Evolutionary conservation across 2,797 vertebrate genomes (phyloP), one percentile per base, ranked within the genome.

Genomic region (Acestrorhynchus altus): DNA sequence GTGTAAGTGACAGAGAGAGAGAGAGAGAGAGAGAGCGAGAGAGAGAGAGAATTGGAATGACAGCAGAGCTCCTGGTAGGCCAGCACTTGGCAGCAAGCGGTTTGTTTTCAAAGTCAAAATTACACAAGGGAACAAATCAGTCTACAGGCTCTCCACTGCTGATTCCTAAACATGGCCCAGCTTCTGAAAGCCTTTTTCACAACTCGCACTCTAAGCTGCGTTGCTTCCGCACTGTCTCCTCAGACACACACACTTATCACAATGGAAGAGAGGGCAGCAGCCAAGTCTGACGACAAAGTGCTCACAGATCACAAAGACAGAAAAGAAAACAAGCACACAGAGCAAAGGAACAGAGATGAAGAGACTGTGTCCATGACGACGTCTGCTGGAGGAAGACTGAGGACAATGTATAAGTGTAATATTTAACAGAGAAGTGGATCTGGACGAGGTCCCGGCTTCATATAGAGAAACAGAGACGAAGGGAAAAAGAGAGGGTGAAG

Each of bases 101-200:
- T 85, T 87, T 87, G 90, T 86, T 92, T 92, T 91, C 84, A 88
- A 93, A 92, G 91, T 90, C 88, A 89, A 87, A 88, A 89, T 88
- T 82, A 89, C 90, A 89, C 87, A 77, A 77, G 89, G 88, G 88
- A 89, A 85, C 26, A 47, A 86, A 64, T 85, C 64, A 60, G 70
- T 74, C 69, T 65, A 69, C 65, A 11, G 63, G 52, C 49, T 47
- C 63, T 61, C 28, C 46, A 76, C 51, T 60, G 51, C 51, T 22
- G 57, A 49, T 10, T 54, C 54, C 74, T 73, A 61, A 77, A 66
- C 81, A 69, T 40, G 28, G 65, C 71, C 64, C 47, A n/a, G 75
- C 64, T 71, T 70, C 73, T 76, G 68, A 76, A 40, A 47, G 61
- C 20, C 69, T 66, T 16, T 26, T 24, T 57, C 59, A 61, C 11